Percentiles rank a stretch among this genome's conserved stretches.
Evolutionary conservation across 2,888 invertebrate genomes (phyloP).

Genomic region (Lottia scabra): DNA sequence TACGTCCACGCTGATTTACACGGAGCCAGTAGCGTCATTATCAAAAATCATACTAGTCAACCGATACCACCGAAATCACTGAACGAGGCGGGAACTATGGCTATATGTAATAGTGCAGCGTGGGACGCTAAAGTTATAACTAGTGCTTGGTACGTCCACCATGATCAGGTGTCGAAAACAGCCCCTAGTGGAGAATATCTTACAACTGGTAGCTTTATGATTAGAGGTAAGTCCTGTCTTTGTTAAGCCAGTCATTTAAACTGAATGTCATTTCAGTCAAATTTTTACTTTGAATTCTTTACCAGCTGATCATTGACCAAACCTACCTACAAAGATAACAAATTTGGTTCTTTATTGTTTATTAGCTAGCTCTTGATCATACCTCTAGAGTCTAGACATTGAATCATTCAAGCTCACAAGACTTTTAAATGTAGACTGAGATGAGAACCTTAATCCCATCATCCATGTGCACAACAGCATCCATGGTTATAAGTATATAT

Average conservation of each 20-base stretch:
- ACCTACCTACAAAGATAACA: background rate
- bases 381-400: too few relatives aligned
- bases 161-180: conserved; percentile 93
- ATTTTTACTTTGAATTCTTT: too few relatives aligned
- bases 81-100: conserved; percentile 96
- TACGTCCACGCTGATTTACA: conserved; percentile 94
- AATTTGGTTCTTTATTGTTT: too few relatives aligned
- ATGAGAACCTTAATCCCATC: too few relatives aligned
- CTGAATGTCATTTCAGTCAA: too few relatives aligned
- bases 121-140: conserved; percentile 98
- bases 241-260: too few relatives aligned
- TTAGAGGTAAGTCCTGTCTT: conserved; percentile 69
- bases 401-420: too few relatives aligned
- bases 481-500: too few relatives aligned
- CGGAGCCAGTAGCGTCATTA: conserved; percentile 79
- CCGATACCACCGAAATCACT: conserved; percentile 93
- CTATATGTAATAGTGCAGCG: conserved; percentile 89
- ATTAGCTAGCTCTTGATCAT: too few relatives aligned
- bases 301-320: too few relatives aligned
- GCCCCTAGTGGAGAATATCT: conserved; percentile 98
- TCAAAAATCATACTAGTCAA: conserved; percentile 81
- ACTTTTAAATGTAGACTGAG: too few relatives aligned
- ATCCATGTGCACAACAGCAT: too few relatives aligned
- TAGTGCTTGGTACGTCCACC: conserved; percentile 96
- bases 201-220: conserved; percentile 78